Evolutionary conservation across 2,113 vertebrate genomes (phyloP), one percentile per base, ranked within the genome.

Genomic region (Tyto alba): DNA sequence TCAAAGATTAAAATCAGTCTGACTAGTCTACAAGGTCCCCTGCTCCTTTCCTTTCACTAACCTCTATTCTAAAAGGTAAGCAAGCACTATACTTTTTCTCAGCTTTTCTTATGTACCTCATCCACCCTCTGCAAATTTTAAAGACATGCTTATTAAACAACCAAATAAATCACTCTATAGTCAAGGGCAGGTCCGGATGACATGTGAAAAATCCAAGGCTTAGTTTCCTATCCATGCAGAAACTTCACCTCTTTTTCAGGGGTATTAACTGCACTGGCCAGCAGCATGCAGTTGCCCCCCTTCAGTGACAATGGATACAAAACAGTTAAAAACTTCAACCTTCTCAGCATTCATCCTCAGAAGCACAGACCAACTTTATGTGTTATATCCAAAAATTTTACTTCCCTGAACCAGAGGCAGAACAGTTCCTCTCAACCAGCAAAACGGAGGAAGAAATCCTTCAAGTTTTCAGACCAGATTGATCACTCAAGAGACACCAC

Each of bases 361-460:
- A 74, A 26, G 11, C 47, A 75, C 38, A 85, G 40, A 34, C 18
- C 36, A 74, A 8, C 20, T 73, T 68, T 16, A 20, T 10, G 14
- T 41, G 56, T 60, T 64, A 87, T 19, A 75, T 30, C 43, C 22
- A 63, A 85, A 47, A 87, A 56, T 68, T 81, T 85, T 40, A 26
- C 56, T 59, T 22, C 76, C 10, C 40, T 72, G 38, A 91, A 82
- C 27, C 22, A 40, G 41, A 91, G 45, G 66, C 34, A 85, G 41
- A 85, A 56, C 16, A 69, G 50, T 69, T 68, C 62, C 38, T 55
- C 74, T 73, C 29, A 72, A 81, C 27, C 50, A 85, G 57, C 14
- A 91, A 87, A 69, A 79, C 63, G 55, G 53, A 95, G 89, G 89
- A 96, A 96, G 95, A 95, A 96, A 93, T 92, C 84, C 71, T 92